Evolutionary conservation across 2,888 invertebrate genomes (phyloP), one percentile per base, ranked within the genome.

Genomic region (Strigamia transsilvanica): DNA sequence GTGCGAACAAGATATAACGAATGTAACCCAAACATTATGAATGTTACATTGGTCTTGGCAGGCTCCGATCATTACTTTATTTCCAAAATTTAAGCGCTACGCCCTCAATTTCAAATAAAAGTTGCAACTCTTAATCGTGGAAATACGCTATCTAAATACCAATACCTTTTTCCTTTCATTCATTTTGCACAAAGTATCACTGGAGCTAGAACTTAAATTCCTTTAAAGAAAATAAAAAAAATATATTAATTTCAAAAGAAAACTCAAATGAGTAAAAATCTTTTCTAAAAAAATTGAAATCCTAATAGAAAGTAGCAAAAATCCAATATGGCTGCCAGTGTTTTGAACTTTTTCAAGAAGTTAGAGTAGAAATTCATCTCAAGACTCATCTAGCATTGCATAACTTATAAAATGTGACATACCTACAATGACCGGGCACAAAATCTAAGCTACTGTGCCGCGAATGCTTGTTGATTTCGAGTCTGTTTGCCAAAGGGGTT

Each of bases 361-460:
- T 34, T 34, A 34, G 7, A 34, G 34, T 34, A 34, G 46, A 46
- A 46, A 46, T 46, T 15, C 6, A 15, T 46, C 46, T 46, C 46
- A 46, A 46, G 61, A 27, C 78, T 78, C 38, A 38, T 21, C 77
- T 77, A 32, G 9, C 80, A 41, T 15, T 80, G 18, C 78, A 51
- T 18, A 51, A 79, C 78, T 82, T 4, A 56, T 79, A 32, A 21
- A 23, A 79, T n/a, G 15, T 56, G 13, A 81, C 41, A 27, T 84
- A 85, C 85, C 85, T 84, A 78, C 82, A 83, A 83, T 85, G 84
- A 27, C 85, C 85, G 80, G 85, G 83, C n/a, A 83, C 81, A 82
- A 83, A 85, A 84, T 85, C 85, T 80, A 85, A 84, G 81, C 85
- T 85, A 82, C 85, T 84, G 82, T 85, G 85, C 77, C 85, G 81